These are phyloP conservation scores for Sebastolobus alascanus DNA, from an alignment of 2,797 vertebrate genomes.

Conservation along the genomic window DNA sequence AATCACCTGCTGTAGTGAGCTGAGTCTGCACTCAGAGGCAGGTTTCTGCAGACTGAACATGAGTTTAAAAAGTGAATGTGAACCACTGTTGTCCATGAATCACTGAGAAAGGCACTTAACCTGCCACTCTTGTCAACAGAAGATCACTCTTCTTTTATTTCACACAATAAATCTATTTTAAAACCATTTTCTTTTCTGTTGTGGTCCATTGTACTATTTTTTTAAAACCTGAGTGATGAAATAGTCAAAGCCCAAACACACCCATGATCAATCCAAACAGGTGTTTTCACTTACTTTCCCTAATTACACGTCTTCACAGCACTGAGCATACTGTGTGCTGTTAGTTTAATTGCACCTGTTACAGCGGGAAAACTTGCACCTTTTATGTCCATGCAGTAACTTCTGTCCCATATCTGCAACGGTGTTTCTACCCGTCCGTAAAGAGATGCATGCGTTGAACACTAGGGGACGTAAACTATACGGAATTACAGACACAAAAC, in stretches of 20 bases:
- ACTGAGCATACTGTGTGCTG: not conserved
- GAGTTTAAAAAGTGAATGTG: not conserved
- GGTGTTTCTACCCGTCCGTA: too few species aligned
- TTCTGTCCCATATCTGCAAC: fast-evolving
- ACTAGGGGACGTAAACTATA: too few species aligned
- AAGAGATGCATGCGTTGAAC: too few species aligned
- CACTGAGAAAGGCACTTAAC: not conserved
- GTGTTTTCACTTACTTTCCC: constrained; percentile 1
- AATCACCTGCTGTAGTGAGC: not conserved
- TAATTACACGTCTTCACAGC: not conserved
- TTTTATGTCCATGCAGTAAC: not conserved
- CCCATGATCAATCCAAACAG: not conserved
- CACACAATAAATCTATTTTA: not conserved
- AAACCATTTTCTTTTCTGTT: not conserved
- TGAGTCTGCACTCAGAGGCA: not conserved
- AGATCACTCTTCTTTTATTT: constrained; percentile 5
- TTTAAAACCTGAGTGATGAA: not conserved
- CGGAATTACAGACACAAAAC: too few species aligned
- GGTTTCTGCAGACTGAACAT: not conserved
- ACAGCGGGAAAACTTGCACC: not conserved
- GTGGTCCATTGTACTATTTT: too few species aligned
- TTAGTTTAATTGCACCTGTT: constrained; percentile 11
- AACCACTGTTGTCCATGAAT: not conserved
- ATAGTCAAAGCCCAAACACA: not conserved
- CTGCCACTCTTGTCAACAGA: not conserved